These are phyloP conservation scores for Caerostris darwini DNA, from an alignment of 1,140 invertebrate genomes.

Conservation along the genomic window DNA sequence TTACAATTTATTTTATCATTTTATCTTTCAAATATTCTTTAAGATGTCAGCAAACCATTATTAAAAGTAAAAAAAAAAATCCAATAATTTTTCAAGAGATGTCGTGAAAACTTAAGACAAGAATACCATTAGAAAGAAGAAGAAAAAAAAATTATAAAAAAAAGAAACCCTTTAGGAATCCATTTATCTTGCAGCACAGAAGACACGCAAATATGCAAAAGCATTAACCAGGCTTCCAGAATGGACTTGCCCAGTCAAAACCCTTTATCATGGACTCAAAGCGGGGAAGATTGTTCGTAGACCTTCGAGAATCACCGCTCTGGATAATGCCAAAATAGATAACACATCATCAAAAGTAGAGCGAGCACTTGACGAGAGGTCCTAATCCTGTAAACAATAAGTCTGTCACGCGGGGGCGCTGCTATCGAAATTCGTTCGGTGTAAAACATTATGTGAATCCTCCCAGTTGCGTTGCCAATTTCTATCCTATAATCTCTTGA, in stretches of 20 bases:
- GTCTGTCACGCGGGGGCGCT: slow-evolving; percentile 12
- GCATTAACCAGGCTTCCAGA: neutral
- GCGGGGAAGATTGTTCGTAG: neutral
- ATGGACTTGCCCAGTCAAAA: neutral
- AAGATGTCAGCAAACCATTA: too few relatives aligned
- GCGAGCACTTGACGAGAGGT: neutral
- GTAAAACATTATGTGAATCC: slow-evolving; percentile 21
- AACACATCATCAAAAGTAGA: slow-evolving; percentile 29
- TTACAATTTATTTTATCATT: too few relatives aligned
- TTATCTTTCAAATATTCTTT: too few relatives aligned
- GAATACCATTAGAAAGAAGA: neutral
- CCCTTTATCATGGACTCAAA: neutral
- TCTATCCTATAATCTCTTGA: slow-evolving; percentile 30
- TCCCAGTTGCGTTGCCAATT: slow-evolving; percentile 17
- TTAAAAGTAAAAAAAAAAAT: too few relatives aligned
- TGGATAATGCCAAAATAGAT: slow-evolving; percentile 27
- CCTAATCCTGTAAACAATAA: slow-evolving; percentile 36
- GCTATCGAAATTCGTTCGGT: slow-evolving; percentile 9
- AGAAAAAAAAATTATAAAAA: too few relatives aligned
- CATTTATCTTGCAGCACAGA: neutral
- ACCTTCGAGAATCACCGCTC: neutral
- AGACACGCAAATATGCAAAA: neutral
- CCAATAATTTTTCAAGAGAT: neutral
- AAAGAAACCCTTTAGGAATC: slow-evolving; percentile 49
- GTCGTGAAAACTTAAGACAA: neutral